Evolutionary conservation across 1,140 invertebrate genomes (phyloP), one percentile per base, ranked within the genome.

Genomic region (Drosophila leontia): DNA sequence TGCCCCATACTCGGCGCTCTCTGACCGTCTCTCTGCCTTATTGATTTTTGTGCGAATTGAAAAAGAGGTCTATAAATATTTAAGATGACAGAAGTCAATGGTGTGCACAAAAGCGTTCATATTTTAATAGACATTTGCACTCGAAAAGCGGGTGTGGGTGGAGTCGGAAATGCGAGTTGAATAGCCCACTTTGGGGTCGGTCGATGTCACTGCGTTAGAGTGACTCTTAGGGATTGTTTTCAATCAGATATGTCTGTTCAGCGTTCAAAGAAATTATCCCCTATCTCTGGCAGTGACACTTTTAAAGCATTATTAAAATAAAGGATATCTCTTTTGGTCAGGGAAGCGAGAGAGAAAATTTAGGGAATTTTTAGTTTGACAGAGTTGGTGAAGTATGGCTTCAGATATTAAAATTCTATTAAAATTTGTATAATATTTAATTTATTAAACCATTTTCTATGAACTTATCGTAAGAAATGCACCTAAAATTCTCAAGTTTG

Each of bases 51-150:
- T 42, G 37, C 39, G 23, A 50, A 68, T 58, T 19, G 23, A 60
- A 78, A 68, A 72, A 74, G 58, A 62, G 62, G 58, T 67, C 61
- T 65, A 82, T 85, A 60, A 86, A 85, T 86, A 86, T 85, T 85
- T 86, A 75, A 86, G 71, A 59, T 63, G 55, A 48, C 62, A 60
- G 42, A 77, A 51, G 41, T 74, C 78, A 86, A 86, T 85, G 78
- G 68, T 65, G 75, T 62, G 69, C 75, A 78, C 62, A 68, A 67
- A 35, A 41, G 62, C 69, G 65, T 71, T 78, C 35, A 67, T 60
- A 72, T 80, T 79, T 75, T 77, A 77, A 77, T 77, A 75, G 74
- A 53, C 60, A 75, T 26, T 47, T 47, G 50, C 29, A 35, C 41
- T 45, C 60, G 26, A 29, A 11, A 3, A 51, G 57, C 32, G 45